Evolutionary conservation across 1,140 invertebrate genomes (phyloP).

Genomic region (Nomia melanderi): DNA sequence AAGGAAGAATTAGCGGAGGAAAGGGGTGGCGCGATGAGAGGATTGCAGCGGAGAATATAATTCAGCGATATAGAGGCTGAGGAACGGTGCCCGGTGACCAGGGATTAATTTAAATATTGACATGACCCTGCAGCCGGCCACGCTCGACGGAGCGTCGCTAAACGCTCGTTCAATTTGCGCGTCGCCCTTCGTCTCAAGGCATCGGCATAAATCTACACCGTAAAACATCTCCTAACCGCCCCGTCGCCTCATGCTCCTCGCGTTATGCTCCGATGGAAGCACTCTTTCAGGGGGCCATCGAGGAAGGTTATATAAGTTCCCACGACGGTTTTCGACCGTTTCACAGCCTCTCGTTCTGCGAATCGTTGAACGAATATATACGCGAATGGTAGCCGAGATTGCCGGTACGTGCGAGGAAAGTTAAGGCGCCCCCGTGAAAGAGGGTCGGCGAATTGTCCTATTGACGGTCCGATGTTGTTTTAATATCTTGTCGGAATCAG

Average conservation of each 20-base stretch:
- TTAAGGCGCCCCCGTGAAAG: neutral
- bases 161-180: slow-evolving; percentile 64
- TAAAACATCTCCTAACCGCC: slow-evolving; percentile 48
- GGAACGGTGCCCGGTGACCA: slow-evolving; percentile 26
- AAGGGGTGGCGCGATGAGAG: neutral
- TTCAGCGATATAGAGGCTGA: slow-evolving; percentile 19
- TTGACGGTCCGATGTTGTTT: slow-evolving; percentile 16
- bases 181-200: slow-evolving; percentile 55
- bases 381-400: slow-evolving; percentile 16
- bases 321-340: slow-evolving; percentile 15
- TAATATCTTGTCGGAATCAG: neutral
- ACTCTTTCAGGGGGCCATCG: slow-evolving; percentile 16
- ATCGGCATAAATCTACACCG: slow-evolving; percentile 58
- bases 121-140: slow-evolving; percentile 62
- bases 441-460: neutral
- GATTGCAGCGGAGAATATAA: slow-evolving; percentile 43
- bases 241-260: neutral
- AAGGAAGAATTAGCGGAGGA: neutral
- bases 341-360: neutral
- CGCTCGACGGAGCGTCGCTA: slow-evolving; percentile 61
- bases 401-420: slow-evolving; percentile 3
- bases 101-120: slow-evolving; percentile 67
- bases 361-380: neutral
- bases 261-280: slow-evolving; percentile 14
- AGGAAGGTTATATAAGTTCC: slow-evolving; percentile 20